phyloP scores from a whole-genome alignment of 2,888 invertebrate genomes.

The Drosophila hawaiiensis region DNA sequence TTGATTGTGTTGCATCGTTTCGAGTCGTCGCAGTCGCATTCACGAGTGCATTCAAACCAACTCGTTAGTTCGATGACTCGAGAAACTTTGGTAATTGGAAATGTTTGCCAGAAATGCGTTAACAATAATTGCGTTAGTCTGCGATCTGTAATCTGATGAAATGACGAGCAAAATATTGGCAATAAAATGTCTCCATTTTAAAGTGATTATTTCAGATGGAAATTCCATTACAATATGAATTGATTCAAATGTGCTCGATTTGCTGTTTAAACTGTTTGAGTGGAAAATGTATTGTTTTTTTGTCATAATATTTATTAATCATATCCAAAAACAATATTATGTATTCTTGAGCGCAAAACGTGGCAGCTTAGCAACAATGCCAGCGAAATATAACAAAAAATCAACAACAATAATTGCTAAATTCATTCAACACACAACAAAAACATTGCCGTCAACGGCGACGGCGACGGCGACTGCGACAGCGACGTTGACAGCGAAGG shows the following conservation, averaged over 20 bases:
- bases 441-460: slow-evolving; percentile 19
- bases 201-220: not conserved
- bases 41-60: slow-evolving; percentile 41
- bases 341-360: slow-evolving; percentile 50
- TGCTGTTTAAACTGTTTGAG: not conserved
- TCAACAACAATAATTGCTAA: slow-evolving; percentile 33
- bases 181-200: not conserved
- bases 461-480: not conserved
- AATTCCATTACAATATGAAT: not conserved
- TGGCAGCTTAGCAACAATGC: slow-evolving; percentile 61
- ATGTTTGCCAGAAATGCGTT: slow-evolving; percentile 15
- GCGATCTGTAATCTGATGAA: too few relatives aligned
- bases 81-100: slow-evolving; percentile 32
- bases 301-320: slow-evolving; percentile 14
- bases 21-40: slow-evolving; percentile 29
- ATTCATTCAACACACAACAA: slow-evolving; percentile 61
- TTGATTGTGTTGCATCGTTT: slow-evolving; percentile 27
- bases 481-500: slow-evolving; percentile 19
- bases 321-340: slow-evolving; percentile 15
- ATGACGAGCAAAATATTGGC: not conserved
- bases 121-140: slow-evolving; percentile 15
- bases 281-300: not conserved
- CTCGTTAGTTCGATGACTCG: slow-evolving; percentile 47
- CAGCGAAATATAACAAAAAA: slow-evolving; percentile 15
- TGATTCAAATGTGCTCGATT: not conserved